phyloP scores from a whole-genome alignment of 2,113 vertebrate species.

The Rhinogobius similis region DNA sequence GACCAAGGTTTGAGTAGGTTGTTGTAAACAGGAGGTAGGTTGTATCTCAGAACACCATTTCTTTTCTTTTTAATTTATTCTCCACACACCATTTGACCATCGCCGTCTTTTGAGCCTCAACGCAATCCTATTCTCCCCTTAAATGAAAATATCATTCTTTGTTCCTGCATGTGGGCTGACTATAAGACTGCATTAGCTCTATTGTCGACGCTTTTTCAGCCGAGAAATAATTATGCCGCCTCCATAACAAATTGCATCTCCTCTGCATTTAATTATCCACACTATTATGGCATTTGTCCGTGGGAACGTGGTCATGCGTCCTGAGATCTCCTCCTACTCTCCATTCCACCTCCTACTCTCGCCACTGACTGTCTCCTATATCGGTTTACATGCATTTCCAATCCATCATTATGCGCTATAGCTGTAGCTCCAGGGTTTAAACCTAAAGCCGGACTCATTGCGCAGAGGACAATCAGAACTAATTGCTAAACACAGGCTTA shows the following conservation, averaged over 20 bases:
- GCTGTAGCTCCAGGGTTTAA: neutral
- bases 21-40: too few species aligned
- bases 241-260: slow-evolving; percentile 3
- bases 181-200: neutral
- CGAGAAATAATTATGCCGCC: neutral
- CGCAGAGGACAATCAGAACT: neutral
- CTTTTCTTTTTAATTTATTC: neutral
- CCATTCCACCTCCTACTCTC: neutral
- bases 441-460: neutral
- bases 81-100: neutral
- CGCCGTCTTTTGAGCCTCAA: neutral
- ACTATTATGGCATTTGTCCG: neutral
- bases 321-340: neutral
- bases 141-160: neutral
- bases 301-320: neutral
- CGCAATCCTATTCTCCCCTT: neutral
- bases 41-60: too few species aligned
- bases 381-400: neutral
- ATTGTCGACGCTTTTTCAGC: neutral
- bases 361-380: neutral
- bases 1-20: too few species aligned
- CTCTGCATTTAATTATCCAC: neutral
- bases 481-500: neutral
- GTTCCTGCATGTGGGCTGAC: neutral
- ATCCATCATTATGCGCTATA: neutral